phyloP scores from a whole-genome alignment of 2,888 invertebrate species.

The Idaea aversata region DNA sequence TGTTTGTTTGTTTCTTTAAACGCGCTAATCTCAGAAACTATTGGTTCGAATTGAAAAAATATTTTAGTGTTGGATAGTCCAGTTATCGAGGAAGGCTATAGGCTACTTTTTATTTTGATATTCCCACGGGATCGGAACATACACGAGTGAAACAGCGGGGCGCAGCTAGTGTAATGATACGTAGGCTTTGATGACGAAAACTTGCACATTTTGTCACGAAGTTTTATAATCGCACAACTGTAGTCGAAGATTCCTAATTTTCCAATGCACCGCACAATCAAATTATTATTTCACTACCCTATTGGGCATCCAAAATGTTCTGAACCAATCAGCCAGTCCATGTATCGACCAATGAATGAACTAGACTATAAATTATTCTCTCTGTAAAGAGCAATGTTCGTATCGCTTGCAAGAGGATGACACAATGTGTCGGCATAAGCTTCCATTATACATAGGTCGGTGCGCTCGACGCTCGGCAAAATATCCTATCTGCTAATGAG shows the following conservation, averaged over 20 bases:
- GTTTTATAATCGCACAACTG: too few species aligned
- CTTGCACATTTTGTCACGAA: not conserved
- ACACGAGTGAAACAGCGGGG: too few species aligned
- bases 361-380: not conserved
- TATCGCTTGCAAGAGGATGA: conserved; percentile 22
- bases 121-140: too few species aligned
- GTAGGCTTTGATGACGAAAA: too few species aligned
- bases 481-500: conserved; percentile 60
- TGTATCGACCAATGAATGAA: not conserved
- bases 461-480: conserved; percentile 37
- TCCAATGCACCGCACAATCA: too few species aligned
- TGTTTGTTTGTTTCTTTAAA: too few species aligned
- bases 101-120: too few species aligned
- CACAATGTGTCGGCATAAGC: conserved; percentile 27
- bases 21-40: too few species aligned
- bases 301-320: not conserved
- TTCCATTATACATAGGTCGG: conserved; percentile 33
- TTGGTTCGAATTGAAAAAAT: too few species aligned
- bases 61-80: too few species aligned
- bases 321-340: not conserved
- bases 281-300: not conserved
- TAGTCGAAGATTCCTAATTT: not conserved
- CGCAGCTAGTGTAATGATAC: too few species aligned
- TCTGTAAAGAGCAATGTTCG: conserved; percentile 7
- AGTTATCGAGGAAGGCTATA: too few species aligned